Evolutionary conservation across 2,797 vertebrate species (phyloP).

Genomic region (Cyclura pinguis): DNA sequence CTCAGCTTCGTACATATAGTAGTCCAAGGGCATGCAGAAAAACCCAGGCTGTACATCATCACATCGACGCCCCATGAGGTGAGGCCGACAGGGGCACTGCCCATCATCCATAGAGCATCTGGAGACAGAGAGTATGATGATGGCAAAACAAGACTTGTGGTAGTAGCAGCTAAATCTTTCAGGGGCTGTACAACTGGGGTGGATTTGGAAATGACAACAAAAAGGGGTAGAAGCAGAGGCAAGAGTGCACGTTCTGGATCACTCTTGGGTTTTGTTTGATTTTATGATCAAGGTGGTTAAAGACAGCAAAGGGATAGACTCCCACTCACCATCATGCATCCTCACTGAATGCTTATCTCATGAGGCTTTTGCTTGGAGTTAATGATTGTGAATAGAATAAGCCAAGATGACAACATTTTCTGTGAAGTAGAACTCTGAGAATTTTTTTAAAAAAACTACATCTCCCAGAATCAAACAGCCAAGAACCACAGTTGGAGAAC

Average conservation of each 20-base stretch:
- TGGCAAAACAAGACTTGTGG: neutral
- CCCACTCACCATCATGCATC: neutral
- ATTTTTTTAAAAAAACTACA: no score
- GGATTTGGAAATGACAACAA: neutral
- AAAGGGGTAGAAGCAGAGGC: neutral
- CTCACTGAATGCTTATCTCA: neutral
- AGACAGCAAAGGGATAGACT: neutral
- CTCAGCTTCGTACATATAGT: constrained; percentile 88
- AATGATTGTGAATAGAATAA: neutral
- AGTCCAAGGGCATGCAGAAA: constrained; percentile 90
- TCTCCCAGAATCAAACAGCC: no score
- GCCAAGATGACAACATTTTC: neutral
- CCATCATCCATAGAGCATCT: constrained; percentile 87
- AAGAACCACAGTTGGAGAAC: no score
- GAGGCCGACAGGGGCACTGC: constrained; percentile 86
- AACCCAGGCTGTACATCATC: constrained; percentile 87
- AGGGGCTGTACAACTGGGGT: neutral
- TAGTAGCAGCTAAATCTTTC: neutral
- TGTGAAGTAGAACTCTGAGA: no score
- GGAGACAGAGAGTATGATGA: neutral
- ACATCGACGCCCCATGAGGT: constrained; percentile 86
- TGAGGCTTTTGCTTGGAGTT: neutral
- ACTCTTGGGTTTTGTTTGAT: no score
- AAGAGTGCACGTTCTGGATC: neutral
- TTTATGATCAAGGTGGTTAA: neutral